phyloP scores from a whole-genome alignment of 92 coral and sea anemone genomes.

The Zoanthus sociatus region DNA sequence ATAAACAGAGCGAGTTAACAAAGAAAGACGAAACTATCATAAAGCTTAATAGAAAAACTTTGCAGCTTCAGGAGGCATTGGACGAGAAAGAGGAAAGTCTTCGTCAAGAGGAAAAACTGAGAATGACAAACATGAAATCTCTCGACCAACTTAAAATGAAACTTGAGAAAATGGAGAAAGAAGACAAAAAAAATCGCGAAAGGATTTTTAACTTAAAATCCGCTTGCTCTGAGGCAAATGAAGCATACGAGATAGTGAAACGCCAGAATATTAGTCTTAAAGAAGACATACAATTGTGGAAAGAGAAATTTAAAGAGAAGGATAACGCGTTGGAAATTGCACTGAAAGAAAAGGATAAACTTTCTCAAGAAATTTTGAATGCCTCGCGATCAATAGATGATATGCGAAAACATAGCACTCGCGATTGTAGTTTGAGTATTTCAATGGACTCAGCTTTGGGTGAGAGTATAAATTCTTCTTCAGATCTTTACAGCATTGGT shows the following conservation, averaged over 20 bases:
- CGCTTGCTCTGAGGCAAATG: slow-evolving; percentile 92
- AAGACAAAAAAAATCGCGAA: slow-evolving; percentile 82
- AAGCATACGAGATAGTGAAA: slow-evolving; percentile 90
- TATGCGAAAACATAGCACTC: slow-evolving; percentile 67
- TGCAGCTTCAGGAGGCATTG: slow-evolving; percentile 62
- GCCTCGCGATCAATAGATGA: slow-evolving; percentile 88
- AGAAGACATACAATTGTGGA: slow-evolving; percentile 65
- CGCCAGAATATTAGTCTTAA: slow-evolving; percentile 76
- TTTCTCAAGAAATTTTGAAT: slow-evolving; percentile 82
- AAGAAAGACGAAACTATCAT: slow-evolving; percentile 67
- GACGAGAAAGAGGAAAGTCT: slow-evolving; percentile 71
- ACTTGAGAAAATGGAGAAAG: slow-evolving; percentile 72
- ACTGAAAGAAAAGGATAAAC: slow-evolving; percentile 73
- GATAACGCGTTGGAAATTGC: slow-evolving; percentile 67
- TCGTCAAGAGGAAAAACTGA: slow-evolving; percentile 71
- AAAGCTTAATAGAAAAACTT: slow-evolving; percentile 62
- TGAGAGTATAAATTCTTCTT: slow-evolving; percentile 68
- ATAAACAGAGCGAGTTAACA: slow-evolving; percentile 50
- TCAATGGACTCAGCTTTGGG: slow-evolving; percentile 92
- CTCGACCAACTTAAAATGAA: slow-evolving; percentile 77
- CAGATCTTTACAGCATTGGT: slow-evolving; percentile 71
- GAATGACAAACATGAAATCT: slow-evolving; percentile 89
- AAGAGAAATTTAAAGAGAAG: slow-evolving; percentile 64
- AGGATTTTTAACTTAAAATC: slow-evolving; percentile 83
- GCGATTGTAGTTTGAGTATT: slow-evolving; percentile 63